phyloP scores from a whole-genome alignment of 2,113 vertebrate genomes.

The Atherinomorus stipes region DNA sequence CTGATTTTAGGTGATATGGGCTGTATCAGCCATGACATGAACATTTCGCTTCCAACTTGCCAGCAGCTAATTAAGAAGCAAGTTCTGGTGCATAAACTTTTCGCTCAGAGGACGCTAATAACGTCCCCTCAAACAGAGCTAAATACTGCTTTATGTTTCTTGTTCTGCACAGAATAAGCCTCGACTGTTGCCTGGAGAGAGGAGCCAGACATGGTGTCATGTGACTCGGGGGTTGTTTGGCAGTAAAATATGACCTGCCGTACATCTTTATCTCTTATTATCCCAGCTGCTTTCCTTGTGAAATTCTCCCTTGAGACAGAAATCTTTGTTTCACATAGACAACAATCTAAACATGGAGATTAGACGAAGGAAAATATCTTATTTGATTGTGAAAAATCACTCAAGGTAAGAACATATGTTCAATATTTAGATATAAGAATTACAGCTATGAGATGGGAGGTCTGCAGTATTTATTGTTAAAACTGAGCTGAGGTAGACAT shows the following conservation, averaged over 20 bases:
- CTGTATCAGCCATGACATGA: neutral
- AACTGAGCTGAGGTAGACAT: neutral
- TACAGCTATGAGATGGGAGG: neutral
- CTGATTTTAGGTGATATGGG: neutral
- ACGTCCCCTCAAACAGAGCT: slow-evolving; percentile 3
- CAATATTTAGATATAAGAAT: neutral
- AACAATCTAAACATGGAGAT: neutral
- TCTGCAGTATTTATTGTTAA: neutral
- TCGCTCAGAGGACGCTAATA: neutral
- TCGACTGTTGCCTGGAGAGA: neutral
- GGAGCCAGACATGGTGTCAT: slow-evolving; percentile 20
- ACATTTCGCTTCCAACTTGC: neutral
- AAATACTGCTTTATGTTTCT: neutral
- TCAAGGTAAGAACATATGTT: neutral
- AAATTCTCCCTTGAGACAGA: neutral
- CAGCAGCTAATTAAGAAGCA: neutral
- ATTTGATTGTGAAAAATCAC: neutral
- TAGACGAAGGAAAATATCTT: neutral
- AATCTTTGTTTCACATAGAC: neutral
- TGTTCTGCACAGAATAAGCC: neutral
- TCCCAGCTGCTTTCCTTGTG: neutral
- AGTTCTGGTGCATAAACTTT: neutral
- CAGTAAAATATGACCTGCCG: neutral
- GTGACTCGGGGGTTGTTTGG: neutral
- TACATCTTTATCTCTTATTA: neutral